Evolutionary conservation across 1,140 invertebrate species (phyloP).

Genomic region (Lerema accius): DNA sequence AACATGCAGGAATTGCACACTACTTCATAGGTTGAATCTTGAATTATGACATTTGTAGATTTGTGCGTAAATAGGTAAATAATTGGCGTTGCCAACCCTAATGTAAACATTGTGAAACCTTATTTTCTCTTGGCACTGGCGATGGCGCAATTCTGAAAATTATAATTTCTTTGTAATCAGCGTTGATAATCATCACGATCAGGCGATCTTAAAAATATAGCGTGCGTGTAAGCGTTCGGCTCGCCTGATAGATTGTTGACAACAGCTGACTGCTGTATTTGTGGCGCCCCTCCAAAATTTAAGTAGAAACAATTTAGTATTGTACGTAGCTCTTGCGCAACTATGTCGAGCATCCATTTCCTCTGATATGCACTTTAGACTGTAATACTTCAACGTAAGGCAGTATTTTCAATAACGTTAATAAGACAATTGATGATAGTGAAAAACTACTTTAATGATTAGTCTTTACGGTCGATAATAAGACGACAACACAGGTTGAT

Average conservation of each 20-base stretch:
- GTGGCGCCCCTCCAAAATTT: slow-evolving; percentile 50
- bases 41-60: too few species aligned
- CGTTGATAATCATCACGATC: slow-evolving; percentile 15
- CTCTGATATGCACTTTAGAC: neutral
- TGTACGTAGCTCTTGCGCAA: slow-evolving; percentile 19
- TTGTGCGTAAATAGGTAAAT: too few species aligned
- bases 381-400: neutral
- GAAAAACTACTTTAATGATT: slow-evolving; percentile 8
- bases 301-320: slow-evolving; percentile 26
- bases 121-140: too few species aligned
- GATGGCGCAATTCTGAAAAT: too few species aligned
- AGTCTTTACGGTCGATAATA: slow-evolving; percentile 14
- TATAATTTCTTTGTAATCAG: too few species aligned
- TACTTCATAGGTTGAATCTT: too few species aligned
- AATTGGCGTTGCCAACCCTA: too few species aligned
- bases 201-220: slow-evolving; percentile 8
- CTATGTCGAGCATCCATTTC: slow-evolving; percentile 1
- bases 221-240: neutral
- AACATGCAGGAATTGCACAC: too few species aligned
- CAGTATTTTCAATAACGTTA: neutral
- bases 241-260: slow-evolving; percentile 27
- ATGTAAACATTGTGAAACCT: too few species aligned
- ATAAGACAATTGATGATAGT: neutral
- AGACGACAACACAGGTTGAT: slow-evolving; percentile 3
- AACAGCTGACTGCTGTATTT: slow-evolving; percentile 40